Percentiles rank a stretch among this genome's conserved stretches.
Conservation (phyloP, 2,797 vertebrate species). For the Phrynocephalus guinanensis region DNA sequence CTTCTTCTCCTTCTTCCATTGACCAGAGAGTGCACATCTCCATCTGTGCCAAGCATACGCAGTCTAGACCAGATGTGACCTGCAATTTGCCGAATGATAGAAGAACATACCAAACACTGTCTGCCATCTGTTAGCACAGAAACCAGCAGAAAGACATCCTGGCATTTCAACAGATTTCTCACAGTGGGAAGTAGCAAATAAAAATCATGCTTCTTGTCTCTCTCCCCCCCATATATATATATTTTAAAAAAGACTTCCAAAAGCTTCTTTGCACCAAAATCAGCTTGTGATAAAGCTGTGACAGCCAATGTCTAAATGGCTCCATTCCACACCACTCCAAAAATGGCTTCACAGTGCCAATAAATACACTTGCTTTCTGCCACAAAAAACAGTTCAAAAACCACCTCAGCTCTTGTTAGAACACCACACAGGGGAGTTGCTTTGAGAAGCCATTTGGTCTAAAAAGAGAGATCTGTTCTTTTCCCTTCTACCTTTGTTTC, state of each 20-base stretch:
- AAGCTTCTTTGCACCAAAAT: constrained; percentile 64
- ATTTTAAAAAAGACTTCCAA: constrained; percentile 60
- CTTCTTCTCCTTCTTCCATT: constrained; percentile 2
- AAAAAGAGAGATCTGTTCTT: constrained; percentile 23
- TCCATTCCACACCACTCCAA: constrained; percentile 24
- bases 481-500: constrained; percentile 41
- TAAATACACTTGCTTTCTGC: constrained; percentile 42
- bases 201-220: constrained; percentile 68
- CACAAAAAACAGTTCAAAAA: constrained; percentile 45
- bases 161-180: constrained; percentile 70
- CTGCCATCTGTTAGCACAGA: constrained; percentile 86
- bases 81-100: constrained; percentile 83
- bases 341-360: constrained; percentile 55
- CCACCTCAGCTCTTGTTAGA: constrained; percentile 27
- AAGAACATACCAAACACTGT: constrained; percentile 80
- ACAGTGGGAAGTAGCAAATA: constrained; percentile 68
- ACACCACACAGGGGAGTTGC: constrained; percentile 20
- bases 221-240: constrained; percentile 6
- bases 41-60: constrained; percentile 71
- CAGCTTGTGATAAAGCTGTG: constrained; percentile 62
- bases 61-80: constrained; percentile 85
- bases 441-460: constrained; percentile 29
- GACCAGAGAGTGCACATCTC: constrained; percentile 51
- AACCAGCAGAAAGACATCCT: constrained; percentile 73
- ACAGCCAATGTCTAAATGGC: constrained; percentile 61